Conservation (phyloP, 2,797 vertebrate species). For the Morelia viridis region DNA sequence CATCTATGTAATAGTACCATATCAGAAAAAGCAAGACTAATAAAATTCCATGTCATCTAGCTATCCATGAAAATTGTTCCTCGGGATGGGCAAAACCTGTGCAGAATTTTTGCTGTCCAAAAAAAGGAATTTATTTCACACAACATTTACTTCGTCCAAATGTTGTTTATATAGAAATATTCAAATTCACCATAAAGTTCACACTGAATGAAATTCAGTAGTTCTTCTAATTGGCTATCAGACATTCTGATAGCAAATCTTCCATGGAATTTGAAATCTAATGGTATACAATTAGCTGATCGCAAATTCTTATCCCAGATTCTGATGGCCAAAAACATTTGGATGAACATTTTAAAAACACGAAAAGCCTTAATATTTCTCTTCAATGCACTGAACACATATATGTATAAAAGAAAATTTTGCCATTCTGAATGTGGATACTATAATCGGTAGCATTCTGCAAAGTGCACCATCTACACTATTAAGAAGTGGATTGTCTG, state of each 20-base stretch:
- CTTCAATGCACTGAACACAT: constrained; percentile 8
- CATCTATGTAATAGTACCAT: neutral
- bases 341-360: constrained; percentile 28
- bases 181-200: neutral
- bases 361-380: neutral
- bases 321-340: constrained; percentile 25
- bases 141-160: neutral
- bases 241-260: constrained; percentile 33
- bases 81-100: neutral
- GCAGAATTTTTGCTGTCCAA: neutral
- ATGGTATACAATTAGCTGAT: neutral
- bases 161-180: neutral
- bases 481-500: constrained; percentile 46
- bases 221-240: neutral
- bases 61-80: neutral
- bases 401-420: neutral
- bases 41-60: neutral
- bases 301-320: neutral
- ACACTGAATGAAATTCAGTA: neutral
- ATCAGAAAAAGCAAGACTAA: neutral
- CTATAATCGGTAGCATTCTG: neutral
- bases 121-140: neutral
- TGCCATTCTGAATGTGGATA: neutral
- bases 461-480: neutral
- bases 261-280: neutral